Evolutionary conservation across 2,113 vertebrate genomes (phyloP).

Genomic region (Microtus pennsylvanicus): DNA sequence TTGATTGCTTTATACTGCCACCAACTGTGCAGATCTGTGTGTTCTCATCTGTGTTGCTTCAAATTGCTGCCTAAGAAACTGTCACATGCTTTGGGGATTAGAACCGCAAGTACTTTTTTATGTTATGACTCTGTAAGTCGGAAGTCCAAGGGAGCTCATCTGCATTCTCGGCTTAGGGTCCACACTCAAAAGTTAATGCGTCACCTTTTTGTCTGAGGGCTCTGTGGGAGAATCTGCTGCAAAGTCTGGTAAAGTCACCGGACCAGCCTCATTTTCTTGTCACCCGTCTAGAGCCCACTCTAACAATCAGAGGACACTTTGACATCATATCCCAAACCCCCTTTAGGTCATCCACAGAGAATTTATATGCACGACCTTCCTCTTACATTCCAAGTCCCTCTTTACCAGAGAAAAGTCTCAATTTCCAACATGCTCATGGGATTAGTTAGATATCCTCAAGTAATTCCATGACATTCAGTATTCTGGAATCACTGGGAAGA

Average conservation of each 20-base stretch:
- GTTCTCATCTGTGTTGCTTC: not conserved
- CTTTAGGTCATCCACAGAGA: not conserved
- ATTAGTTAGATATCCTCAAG: not conserved
- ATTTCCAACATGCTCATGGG: not conserved
- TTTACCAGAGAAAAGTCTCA: not conserved
- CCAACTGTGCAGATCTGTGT: not conserved
- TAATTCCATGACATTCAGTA: not conserved
- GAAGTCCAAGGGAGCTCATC: not conserved
- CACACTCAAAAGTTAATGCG: not conserved
- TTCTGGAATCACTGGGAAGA: not conserved
- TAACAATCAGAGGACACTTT: not conserved
- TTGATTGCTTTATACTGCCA: not conserved
- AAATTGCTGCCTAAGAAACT: not conserved
- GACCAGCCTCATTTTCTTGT: not conserved
- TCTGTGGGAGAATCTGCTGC: not conserved
- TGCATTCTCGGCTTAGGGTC: not conserved
- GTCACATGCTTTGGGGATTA: not conserved
- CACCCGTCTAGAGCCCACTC: not conserved
- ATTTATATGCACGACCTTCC: not conserved
- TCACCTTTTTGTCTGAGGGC: not conserved
- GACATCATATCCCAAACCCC: not conserved
- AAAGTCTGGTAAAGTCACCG: not conserved
- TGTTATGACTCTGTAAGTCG: not conserved
- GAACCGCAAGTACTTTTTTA: not conserved
- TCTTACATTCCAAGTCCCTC: not conserved